Evolutionary conservation across 2,113 vertebrate species (phyloP), one percentile per base, ranked within the genome.

Genomic region (Tylochromis polylepis): DNA sequence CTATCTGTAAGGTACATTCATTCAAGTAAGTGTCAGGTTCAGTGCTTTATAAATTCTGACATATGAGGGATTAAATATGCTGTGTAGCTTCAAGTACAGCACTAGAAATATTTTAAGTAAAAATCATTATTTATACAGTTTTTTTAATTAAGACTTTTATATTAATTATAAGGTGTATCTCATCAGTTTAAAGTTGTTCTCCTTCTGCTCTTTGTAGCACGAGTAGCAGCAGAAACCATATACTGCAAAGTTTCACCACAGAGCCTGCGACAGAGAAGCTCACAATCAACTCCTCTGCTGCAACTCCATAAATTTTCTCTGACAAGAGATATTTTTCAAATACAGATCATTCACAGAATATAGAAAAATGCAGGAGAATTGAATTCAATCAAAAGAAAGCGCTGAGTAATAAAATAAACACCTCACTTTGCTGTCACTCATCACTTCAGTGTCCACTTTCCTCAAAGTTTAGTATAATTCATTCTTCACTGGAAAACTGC

Each of bases 21-120:
- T 92, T 95, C 93, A 91, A 93, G 86, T 90, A 91, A 59, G 88
- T 93, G 94, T 93, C 89, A 89, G 92, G 90, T 93, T 93, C 90
- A 89, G 81, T 87, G 91, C 91, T 92, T 93, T 93, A 92, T 85
- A 92, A 90, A 87, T 87, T 89, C 70, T 87, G 86, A 91, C 86
- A 75, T 91, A 90, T 56, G 87, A 60, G 75, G 94, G 92, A 93
- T 94, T 92, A 94, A 93, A 91, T 72, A 91, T 91, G 87, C 87
- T 78, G 86, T 81, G 59, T 93, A 90, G 92, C 75, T 90, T 77
- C 12, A 88, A 87, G 83, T 87, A 51, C 6, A 79, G 86, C 62
- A 81, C 81, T 72, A 55, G 78, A 89, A 89, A 87, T 83, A 77
- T 83, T 90, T 88, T 34, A 87, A 11, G 34, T 78, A 58, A 86